A percentile compares a stretch with the other conserved stretches of the same genome.
Conservation (phyloP, 2,797 vertebrate genomes). For the Oryzias sinensis region DNA sequence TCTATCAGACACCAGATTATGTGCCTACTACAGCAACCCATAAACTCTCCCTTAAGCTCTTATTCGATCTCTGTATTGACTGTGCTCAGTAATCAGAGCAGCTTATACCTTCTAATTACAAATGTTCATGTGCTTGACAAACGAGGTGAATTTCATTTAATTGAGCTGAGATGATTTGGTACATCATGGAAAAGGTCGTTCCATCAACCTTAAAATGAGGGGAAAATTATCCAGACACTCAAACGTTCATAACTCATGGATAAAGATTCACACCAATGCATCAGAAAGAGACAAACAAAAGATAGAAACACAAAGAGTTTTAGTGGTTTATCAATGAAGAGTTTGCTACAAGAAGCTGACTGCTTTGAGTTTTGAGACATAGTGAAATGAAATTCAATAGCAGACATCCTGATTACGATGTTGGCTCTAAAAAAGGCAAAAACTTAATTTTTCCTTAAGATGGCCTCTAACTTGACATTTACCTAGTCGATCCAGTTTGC, state of each 20-base stretch:
- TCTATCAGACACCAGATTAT: slow-evolving; percentile 57
- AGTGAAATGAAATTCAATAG: slow-evolving; percentile 51
- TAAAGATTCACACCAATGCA: neutral
- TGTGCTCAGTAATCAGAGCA: slow-evolving; percentile 55
- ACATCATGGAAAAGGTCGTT: slow-evolving; percentile 26
- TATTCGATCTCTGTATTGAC: slow-evolving; percentile 61
- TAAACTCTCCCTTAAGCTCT: slow-evolving; percentile 41
- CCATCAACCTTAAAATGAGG: slow-evolving; percentile 16
- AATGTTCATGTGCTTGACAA: slow-evolving; percentile 33
- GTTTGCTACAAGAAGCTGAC: slow-evolving; percentile 37
- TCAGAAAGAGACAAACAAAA: slow-evolving; percentile 1
- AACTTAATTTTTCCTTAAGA: slow-evolving; percentile 70
- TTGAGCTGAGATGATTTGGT: slow-evolving; percentile 10
- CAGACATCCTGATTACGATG: slow-evolving; percentile 43
- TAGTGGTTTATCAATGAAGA: slow-evolving; percentile 55
- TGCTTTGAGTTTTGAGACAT: slow-evolving; percentile 42
- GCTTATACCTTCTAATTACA: slow-evolving; percentile 64
- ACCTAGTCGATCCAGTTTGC: slow-evolving; percentile 52
- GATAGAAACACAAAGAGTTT: slow-evolving; percentile 25
- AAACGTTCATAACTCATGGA: neutral
- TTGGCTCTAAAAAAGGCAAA: slow-evolving; percentile 55
- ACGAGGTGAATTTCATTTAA: slow-evolving; percentile 42
- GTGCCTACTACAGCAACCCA: slow-evolving; percentile 61
- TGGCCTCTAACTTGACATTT: slow-evolving; percentile 68
- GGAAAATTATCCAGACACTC: neutral